Evolutionary conservation across 2,113 vertebrate genomes (phyloP).

Genomic region (Hypomesus transpacificus): DNA sequence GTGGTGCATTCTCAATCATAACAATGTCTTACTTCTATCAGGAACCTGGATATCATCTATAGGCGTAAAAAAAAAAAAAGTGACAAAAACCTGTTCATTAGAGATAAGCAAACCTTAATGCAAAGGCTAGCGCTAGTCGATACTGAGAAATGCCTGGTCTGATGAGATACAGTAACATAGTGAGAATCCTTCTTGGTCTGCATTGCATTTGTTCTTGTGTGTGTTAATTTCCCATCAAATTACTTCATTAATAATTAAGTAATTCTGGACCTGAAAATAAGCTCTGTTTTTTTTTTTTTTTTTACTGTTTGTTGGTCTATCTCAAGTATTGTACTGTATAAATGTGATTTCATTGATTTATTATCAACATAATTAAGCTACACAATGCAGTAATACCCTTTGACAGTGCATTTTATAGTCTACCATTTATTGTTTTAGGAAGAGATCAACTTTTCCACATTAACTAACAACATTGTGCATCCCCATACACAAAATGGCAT

Average conservation of each 20-base stretch:
- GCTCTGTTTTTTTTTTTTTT: background rate
- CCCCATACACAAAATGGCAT: background rate
- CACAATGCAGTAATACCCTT: conserved; percentile 6
- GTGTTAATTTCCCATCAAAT: conserved; percentile 23
- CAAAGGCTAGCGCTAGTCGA: conserved; percentile 60
- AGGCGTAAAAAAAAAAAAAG: conserved; percentile 48
- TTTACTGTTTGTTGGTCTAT: no score
- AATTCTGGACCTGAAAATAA: background rate
- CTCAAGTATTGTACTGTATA: background rate
- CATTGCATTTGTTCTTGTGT: conserved; percentile 23
- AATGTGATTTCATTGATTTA: background rate
- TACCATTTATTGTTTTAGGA: background rate
- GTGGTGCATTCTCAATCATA: conserved; percentile 86
- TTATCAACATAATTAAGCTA: background rate
- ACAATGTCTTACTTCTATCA: conserved; percentile 89
- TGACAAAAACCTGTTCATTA: conserved; percentile 59
- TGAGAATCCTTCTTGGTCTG: conserved; percentile 18
- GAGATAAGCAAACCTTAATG: conserved; percentile 75
- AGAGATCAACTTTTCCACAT: background rate
- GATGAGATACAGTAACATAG: conserved; percentile 21
- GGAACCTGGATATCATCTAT: conserved; percentile 82
- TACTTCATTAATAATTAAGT: conserved; percentile 28
- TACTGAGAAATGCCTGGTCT: conserved; percentile 37
- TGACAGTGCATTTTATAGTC: background rate
- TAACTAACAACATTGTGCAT: background rate